These are phyloP conservation scores for Bovichtus variegatus DNA, from an alignment of 2,797 vertebrate genomes.

Conservation along the genomic window DNA sequence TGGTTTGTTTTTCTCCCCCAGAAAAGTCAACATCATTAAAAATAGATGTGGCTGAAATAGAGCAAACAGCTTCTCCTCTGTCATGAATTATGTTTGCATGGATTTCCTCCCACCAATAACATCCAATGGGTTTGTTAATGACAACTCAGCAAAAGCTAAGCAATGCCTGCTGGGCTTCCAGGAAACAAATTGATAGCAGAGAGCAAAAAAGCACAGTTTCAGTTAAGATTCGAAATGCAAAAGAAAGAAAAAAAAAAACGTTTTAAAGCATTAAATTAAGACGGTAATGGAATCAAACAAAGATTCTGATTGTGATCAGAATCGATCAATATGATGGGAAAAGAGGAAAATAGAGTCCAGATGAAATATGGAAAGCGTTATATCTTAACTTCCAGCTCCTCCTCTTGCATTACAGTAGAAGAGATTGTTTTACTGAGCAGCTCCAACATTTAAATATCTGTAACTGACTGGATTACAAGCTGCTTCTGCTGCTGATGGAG, in stretches of 20 bases:
- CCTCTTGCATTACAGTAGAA: background rate
- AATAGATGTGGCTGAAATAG: conserved; percentile 57
- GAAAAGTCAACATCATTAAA: conserved; percentile 66
- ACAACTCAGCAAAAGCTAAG: conserved; percentile 14
- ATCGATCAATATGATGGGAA: background rate
- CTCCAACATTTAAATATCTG: conserved; percentile 20
- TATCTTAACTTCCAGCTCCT: conserved; percentile 11
- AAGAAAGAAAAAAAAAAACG: background rate
- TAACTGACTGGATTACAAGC: conserved; percentile 6
- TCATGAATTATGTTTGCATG: conserved; percentile 46
- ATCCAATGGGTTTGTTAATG: conserved; percentile 38
- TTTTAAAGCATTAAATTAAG: background rate
- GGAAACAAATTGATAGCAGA: conserved; percentile 16
- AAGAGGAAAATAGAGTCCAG: background rate
- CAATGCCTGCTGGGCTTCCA: conserved; percentile 3
- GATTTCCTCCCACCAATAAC: conserved; percentile 38
- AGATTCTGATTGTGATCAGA: background rate
- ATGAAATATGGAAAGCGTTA: background rate
- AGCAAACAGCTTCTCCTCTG: conserved; percentile 57
- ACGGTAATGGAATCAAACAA: background rate
- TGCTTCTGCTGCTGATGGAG: background rate
- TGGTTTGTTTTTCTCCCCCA: conserved; percentile 4
- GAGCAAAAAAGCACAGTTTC: background rate
- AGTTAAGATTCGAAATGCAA: background rate
- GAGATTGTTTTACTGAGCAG: conserved; percentile 11